Evolutionary conservation across 2,113 vertebrate genomes (phyloP), one percentile per base, ranked within the genome.

Genomic region (Epinephelus fuscoguttatus): DNA sequence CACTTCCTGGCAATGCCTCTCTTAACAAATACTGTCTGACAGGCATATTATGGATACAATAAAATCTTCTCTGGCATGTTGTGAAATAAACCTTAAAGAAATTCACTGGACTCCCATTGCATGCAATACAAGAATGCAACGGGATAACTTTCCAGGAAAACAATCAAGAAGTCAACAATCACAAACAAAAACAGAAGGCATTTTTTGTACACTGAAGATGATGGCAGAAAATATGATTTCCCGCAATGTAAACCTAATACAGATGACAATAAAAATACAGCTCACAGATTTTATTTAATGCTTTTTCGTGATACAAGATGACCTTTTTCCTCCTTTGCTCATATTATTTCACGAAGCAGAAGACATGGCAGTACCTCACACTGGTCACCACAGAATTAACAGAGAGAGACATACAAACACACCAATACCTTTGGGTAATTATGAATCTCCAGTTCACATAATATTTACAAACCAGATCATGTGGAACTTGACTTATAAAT

Each of bases 1-100:
- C 84, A 93, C 78, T 89, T 79, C 76, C 71, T 92, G 90, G 86
- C 86, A 83, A 3, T 69, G 59, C 52, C 73, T 87, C 56, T 30
- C 49, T 78, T 73, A 88, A 79, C 84, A 86, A 88, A 92, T 80
- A 79, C 27, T 86, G 84, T 78, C 82, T 87, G 88, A 93, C 88
- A 91, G 59, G 69, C 84, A 90, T 81, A 81, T 82, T 71, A 82
- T 76, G 71, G 71, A 77, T 84, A 76, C 82, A 88, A 90, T 80
- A 71, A 86, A 90, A 82, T 76, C 23, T 70, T 78, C 42, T 71
- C 82, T 75, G 71, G 78, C 45, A 77, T 49, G 27, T 42, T 82
- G 79, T 81, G 68, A 85, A 84, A 70, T 72, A 86, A 84, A 78
- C 64, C 50, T 68, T 71, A 56, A 88, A 88, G 75, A 80, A 80